Percentiles rank a stretch among this genome's conserved stretches.
Evolutionary conservation across 1,140 invertebrate genomes (phyloP).

Genomic region (Drosophila repletoides): DNA sequence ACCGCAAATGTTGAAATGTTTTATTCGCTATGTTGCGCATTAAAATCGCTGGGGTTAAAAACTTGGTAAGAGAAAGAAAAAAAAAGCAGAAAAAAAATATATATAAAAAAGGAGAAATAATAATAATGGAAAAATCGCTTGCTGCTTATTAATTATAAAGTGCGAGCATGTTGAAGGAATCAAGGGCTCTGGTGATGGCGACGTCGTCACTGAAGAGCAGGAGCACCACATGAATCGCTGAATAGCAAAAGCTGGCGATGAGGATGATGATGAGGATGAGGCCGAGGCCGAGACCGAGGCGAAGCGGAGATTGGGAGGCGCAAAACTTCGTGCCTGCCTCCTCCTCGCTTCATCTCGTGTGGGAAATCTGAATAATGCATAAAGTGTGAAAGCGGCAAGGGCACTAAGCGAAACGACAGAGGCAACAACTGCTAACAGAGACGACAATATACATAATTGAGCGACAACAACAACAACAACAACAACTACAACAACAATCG

Average conservation of each 20-base stretch:
- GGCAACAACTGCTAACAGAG: conserved; percentile 44
- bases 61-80: conserved; percentile 15
- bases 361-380: conserved; percentile 80
- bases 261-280: conserved; percentile 14
- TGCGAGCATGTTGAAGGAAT: conserved; percentile 74
- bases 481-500: conserved; percentile 38
- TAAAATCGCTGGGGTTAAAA: conserved; percentile 43
- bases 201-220: conserved; percentile 20
- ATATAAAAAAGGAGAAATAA: conserved; percentile 2
- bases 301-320: conserved; percentile 1
- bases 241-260: conserved; percentile 6
- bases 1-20: conserved; percentile 56
- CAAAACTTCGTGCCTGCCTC: background rate
- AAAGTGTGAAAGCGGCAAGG: conserved; percentile 76
- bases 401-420: conserved; percentile 66
- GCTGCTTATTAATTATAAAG: conserved; percentile 77
- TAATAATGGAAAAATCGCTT: conserved; percentile 27
- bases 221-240: conserved; percentile 36
- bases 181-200: conserved; percentile 61
- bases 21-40: conserved; percentile 26
- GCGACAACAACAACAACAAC: conserved; percentile 53
- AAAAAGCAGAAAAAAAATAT: conserved; percentile 22
- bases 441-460: conserved; percentile 74
- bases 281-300: conserved; percentile 4
- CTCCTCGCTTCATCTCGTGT: conserved; percentile 38